These are phyloP conservation scores for Bubo scandiacus DNA, from an alignment of 2,113 vertebrate genomes.

Conservation along the genomic window DNA sequence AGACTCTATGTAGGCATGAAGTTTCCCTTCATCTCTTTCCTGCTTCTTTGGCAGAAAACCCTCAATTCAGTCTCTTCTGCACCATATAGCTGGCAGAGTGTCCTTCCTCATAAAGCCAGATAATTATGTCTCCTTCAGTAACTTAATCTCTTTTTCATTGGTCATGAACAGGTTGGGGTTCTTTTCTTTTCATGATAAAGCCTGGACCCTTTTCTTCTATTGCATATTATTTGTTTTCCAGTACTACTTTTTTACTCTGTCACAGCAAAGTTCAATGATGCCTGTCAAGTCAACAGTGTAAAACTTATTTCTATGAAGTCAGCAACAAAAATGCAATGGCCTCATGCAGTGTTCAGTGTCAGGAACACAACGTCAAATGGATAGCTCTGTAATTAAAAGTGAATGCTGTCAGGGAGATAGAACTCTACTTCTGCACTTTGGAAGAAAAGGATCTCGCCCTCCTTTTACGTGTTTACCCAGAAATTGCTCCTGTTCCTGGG, in stretches of 20 bases:
- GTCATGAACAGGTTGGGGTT: neutral
- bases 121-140: neutral
- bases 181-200: neutral
- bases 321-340: neutral
- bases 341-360: neutral
- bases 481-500: neutral
- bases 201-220: neutral
- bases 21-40: neutral
- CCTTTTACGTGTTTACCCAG: neutral
- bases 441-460: neutral
- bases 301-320: neutral
- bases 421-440: neutral
- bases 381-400: slow-evolving; percentile 62
- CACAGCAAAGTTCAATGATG: neutral
- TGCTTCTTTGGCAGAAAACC: neutral
- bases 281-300: neutral
- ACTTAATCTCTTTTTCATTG: neutral
- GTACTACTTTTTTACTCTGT: neutral
- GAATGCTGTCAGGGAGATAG: neutral
- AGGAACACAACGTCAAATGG: neutral
- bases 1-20: neutral
- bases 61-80: neutral
- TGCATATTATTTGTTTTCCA: neutral
- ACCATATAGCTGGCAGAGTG: neutral
- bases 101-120: neutral